Percentiles rank a stretch among this genome's conserved stretches.
Conservation (phyloP, 2,888 invertebrate species). For the Mechanitis messenoides region DNA sequence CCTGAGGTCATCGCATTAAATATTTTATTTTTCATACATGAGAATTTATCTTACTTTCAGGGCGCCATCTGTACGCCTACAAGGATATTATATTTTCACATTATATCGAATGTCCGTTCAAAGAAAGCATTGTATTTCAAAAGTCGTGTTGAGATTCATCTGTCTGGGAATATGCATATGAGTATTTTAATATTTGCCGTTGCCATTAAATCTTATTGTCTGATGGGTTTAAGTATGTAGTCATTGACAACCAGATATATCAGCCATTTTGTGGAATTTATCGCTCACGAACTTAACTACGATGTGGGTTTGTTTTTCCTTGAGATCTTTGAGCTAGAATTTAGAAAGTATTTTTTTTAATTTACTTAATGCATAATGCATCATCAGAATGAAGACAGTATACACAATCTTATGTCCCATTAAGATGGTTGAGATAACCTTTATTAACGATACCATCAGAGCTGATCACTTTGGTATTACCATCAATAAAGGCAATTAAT, state of each 20-base stretch:
- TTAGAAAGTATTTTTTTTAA: not conserved
- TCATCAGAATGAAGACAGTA: not conserved
- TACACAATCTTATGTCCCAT: constrained; percentile 1
- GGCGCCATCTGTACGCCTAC: constrained; percentile 62
- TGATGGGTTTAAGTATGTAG: constrained; percentile 56
- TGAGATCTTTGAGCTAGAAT: constrained; percentile 33
- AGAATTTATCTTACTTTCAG: constrained; percentile 47
- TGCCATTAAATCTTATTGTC: constrained; percentile 65
- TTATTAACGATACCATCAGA: not conserved
- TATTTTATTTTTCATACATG: constrained; percentile 31
- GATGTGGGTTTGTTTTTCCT: constrained; percentile 14
- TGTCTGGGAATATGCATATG: constrained; percentile 59
- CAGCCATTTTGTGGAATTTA: constrained; percentile 58
- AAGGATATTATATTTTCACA: constrained; percentile 52
- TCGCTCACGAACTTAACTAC: constrained; percentile 38
- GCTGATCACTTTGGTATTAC: constrained; percentile 7
- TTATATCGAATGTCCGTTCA: constrained; percentile 51
- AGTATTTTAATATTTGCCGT: constrained; percentile 56
- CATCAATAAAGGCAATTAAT: constrained; percentile 19
- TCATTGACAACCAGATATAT: constrained; percentile 58
- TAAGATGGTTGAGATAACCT: not conserved
- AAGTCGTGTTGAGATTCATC: constrained; percentile 72
- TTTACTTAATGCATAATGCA: not conserved
- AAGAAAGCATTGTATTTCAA: constrained; percentile 64
- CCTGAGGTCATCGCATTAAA: constrained; percentile 26